phyloP scores from a whole-genome alignment of 2,797 vertebrate species.

The Falco columbarius region DNA sequence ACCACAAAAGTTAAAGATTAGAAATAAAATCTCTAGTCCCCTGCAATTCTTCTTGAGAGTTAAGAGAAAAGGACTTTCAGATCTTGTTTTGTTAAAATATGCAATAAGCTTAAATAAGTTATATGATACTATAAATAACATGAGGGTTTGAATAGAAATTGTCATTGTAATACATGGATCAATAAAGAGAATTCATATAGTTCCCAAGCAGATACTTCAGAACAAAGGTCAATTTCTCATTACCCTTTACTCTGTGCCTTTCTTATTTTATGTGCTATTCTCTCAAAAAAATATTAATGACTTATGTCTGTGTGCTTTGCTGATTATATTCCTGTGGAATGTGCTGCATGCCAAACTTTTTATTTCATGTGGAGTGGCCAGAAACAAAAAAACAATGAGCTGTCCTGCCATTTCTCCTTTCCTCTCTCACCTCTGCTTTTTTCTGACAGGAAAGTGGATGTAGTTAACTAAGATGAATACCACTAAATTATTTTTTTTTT shows the following conservation, averaged over 20 bases:
- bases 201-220: constrained; percentile 42
- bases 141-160: constrained; percentile 42
- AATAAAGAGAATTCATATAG: constrained; percentile 42
- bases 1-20: not conserved
- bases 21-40: not conserved
- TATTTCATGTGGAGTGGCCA: not conserved
- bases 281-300: constrained; percentile 16
- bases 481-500: not conserved
- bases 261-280: constrained; percentile 26
- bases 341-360: not conserved
- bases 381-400: not conserved
- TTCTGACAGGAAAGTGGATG: not conserved
- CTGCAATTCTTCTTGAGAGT: not conserved
- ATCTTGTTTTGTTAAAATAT: constrained; percentile 1
- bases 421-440: not conserved
- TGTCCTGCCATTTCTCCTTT: not conserved
- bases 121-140: constrained; percentile 6
- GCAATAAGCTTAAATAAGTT: not conserved
- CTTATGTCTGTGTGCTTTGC: constrained; percentile 2
- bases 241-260: constrained; percentile 28
- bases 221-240: constrained; percentile 56
- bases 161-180: constrained; percentile 27
- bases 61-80: not conserved
- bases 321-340: not conserved
- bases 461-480: not conserved